Base-by-base conservation (phyloP, 2,797 vertebrate genomes). In the Dendrocincla fuliginosa region DNA sequence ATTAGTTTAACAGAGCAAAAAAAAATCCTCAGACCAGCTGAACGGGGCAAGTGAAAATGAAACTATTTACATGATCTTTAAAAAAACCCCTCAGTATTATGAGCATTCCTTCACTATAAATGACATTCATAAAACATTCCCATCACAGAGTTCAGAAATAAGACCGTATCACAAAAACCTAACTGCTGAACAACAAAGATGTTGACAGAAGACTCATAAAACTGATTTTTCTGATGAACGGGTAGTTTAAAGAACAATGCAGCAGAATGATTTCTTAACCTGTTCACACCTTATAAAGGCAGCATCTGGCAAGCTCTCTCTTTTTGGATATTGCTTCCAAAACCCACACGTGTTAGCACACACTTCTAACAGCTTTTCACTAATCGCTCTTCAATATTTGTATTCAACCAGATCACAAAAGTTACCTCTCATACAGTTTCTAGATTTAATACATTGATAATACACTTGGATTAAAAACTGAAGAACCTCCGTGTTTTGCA, bases 231-330 rank as follows among this genome's bases (percentile, higher is more conserved):
- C 78, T 86, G 84, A 91, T 57, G 35, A 95, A 89, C 3, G 1
- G 53, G 24, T 71, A 81, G 61, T 86, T 91, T 79, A 71, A 80
- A 89, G 69, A 91, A 94, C 74, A 94, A 95, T 52, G 84, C 78
- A 92, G 56, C 68, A 89, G 68, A 91, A 81, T 0, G 3, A 91
- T 83, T 95, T 93, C 84, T 92, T 94, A 95, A 95, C 71, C 84
- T 87, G 94, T 93, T 97, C 89, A 83, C 87, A 94, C 78, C 59
- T 67, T 89, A 90, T 80, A 93, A 92, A 96, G 84, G 82, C 65
- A 83, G 90, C 75, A 92, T 50, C 90, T 91, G 89, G 92, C 64
- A 68, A 91, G 39, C 0, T 1, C 65, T 92, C 65, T 19, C 67
- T 71, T 85, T 90, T 52, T 74, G 32, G 44, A 81, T 69, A 83